A percentile compares a stretch with the other conserved stretches of the same genome.
Conservation (phyloP, 2,797 vertebrate genomes). For the Columba guinea region DNA sequence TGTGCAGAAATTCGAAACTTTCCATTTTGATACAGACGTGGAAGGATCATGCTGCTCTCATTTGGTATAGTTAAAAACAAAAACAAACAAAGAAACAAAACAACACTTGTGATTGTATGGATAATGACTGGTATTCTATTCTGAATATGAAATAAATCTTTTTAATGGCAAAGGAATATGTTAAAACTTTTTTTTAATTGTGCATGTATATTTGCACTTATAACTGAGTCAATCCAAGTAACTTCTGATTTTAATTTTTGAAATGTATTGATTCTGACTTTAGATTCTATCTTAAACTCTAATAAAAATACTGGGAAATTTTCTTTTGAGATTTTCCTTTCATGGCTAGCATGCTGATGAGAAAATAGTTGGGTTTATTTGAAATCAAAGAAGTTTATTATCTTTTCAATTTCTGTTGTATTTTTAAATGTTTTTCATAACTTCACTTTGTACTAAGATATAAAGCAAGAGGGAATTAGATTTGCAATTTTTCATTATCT, state of each 20-base stretch:
- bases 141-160: neutral
- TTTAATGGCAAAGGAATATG: neutral
- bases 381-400: neutral
- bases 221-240: neutral
- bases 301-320: neutral
- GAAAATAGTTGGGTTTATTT: neutral
- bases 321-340: neutral
- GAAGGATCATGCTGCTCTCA: neutral
- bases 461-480: neutral
- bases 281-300: neutral
- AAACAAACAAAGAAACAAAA: too few relatives aligned
- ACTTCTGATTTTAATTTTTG: neutral
- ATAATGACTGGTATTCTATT: neutral
- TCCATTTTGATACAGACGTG: fast-evolving
- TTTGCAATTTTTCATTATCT: neutral
- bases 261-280: neutral
- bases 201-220: neutral
- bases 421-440: neutral
- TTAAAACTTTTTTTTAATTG: fast-evolving
- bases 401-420: neutral
- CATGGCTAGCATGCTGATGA: neutral
- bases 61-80: neutral
- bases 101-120: neutral
- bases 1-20: neutral
- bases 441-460: neutral